Conservation (phyloP, 2,797 vertebrate genomes). For the Balearica regulorum region DNA sequence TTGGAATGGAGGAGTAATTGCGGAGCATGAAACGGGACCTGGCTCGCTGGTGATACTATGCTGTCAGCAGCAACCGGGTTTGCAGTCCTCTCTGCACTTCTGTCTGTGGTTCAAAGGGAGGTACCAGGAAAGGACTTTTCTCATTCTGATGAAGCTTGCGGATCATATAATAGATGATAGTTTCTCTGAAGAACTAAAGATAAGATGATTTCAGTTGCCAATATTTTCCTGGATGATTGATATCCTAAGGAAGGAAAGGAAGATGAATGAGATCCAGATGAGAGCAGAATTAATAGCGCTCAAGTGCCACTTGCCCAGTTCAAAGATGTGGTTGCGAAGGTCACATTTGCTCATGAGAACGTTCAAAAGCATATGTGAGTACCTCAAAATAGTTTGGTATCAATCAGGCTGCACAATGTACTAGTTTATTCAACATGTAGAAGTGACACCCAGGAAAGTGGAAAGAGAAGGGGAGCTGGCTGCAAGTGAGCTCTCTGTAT, state of each 20-base stretch:
- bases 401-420: neutral
- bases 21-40: neutral
- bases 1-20: neutral
- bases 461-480: neutral
- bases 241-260: neutral
- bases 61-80: neutral
- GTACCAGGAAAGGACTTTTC: neutral
- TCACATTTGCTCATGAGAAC: neutral
- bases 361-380: neutral
- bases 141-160: neutral
- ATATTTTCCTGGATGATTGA: neutral
- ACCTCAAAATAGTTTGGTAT: neutral
- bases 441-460: neutral
- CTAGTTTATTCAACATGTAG: neutral
- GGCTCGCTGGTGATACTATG: neutral
- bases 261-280: neutral
- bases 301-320: neutral
- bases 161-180: neutral
- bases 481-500: neutral
- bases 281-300: neutral
- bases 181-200: neutral
- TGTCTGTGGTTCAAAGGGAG: neutral
- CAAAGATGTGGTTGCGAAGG: neutral
- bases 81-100: neutral
- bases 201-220: neutral